A percentile compares a stretch with the other conserved stretches of the same genome.
Conservation (phyloP, 2,888 invertebrate species). For the Cenopis cana region DNA sequence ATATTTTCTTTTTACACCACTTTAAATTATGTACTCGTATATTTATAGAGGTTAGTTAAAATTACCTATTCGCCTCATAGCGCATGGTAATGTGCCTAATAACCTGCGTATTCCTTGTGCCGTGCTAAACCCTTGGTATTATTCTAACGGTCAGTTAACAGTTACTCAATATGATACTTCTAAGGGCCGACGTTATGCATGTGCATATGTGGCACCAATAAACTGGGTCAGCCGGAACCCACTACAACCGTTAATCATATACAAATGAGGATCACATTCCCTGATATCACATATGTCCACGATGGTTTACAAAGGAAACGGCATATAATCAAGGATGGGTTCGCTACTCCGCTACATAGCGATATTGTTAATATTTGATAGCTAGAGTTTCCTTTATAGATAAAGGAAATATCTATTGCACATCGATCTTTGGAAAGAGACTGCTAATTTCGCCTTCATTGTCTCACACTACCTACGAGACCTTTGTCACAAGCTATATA, state of each 20-base stretch:
- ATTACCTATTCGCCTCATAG: too few species aligned
- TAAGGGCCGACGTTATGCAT: constrained; percentile 8
- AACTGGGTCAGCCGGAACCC: constrained; percentile 22
- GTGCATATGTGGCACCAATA: constrained; percentile 18
- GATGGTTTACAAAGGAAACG: neutral
- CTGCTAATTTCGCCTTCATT: too few species aligned
- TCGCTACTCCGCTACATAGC: neutral
- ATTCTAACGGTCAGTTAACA: neutral
- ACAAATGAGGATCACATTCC: constrained; percentile 14
- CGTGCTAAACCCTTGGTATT: neutral
- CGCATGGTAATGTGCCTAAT: too few species aligned
- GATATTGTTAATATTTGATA: neutral
- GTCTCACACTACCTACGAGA: too few species aligned
- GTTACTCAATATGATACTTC: neutral
- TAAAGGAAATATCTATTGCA: too few species aligned
- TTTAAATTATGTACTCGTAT: neutral
- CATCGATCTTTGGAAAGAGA: too few species aligned
- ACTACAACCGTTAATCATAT: constrained; percentile 17
- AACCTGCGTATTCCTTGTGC: neutral
- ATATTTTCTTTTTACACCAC: neutral
- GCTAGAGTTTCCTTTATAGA: too few species aligned
- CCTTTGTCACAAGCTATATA: too few species aligned
- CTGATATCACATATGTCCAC: neutral
- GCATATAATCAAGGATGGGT: neutral
- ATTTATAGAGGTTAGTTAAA: neutral